These are phyloP conservation scores for Lycaena phlaeas DNA, from an alignment of 2,888 invertebrate species.

Conservation along the genomic window DNA sequence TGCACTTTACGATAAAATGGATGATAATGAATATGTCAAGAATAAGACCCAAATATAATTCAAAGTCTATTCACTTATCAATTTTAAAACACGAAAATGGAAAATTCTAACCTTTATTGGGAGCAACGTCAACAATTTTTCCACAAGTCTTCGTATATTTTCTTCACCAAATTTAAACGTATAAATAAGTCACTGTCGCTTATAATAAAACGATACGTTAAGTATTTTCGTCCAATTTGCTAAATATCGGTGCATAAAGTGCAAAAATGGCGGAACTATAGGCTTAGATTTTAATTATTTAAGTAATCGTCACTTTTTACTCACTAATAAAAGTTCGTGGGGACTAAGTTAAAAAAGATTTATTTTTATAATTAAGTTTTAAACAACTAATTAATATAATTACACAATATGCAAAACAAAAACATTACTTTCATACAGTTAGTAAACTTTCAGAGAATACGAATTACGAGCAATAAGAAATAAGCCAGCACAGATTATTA, in stretches of 20 bases:
- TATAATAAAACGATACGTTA: slow-evolving; percentile 11
- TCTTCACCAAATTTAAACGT: not conserved
- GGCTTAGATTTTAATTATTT: not conserved
- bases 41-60: too few species aligned
- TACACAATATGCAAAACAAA: slow-evolving; percentile 5
- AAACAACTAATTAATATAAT: not conserved
- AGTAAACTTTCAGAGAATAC: not conserved
- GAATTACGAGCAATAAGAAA: not conserved
- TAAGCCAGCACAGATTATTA: not conserved
- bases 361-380: not conserved
- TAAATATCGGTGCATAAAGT: slow-evolving; percentile 14
- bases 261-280: slow-evolving; percentile 7
- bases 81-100: slow-evolving; percentile 3
- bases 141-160: not conserved
- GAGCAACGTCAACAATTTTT: slow-evolving; percentile 36
- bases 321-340: not conserved
- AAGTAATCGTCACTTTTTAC: not conserved
- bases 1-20: too few species aligned
- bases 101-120: slow-evolving; percentile 27
- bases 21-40: too few species aligned
- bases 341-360: not conserved
- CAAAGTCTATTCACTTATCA: too few species aligned
- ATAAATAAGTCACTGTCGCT: slow-evolving; percentile 19
- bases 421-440: slow-evolving; percentile 2
- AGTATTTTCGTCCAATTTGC: slow-evolving; percentile 15